These are phyloP conservation scores for Etia nguti DNA, from an alignment of 2,113 vertebrate genomes.

Conservation along the genomic window DNA sequence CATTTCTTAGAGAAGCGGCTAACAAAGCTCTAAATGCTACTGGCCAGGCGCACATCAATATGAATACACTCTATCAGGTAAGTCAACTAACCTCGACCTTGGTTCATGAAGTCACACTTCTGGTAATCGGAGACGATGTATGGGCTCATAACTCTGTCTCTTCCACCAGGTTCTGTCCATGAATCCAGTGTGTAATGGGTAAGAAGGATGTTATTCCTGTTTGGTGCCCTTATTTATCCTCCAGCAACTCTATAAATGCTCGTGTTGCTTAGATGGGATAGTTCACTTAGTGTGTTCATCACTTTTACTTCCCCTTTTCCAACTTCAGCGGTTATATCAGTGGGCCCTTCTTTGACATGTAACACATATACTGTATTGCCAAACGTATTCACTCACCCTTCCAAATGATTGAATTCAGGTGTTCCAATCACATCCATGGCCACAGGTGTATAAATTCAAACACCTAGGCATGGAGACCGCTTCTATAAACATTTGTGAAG, in stretches of 20 bases:
- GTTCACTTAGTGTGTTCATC: not conserved
- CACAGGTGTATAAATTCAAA: not conserved
- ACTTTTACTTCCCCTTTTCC: not conserved
- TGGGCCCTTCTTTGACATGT: not conserved
- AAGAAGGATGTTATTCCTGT: constrained; percentile 1
- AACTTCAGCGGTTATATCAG: not conserved
- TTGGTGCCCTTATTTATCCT: not conserved
- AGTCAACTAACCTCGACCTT: not conserved
- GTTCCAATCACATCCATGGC: not conserved
- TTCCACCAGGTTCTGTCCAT: constrained; percentile 64
- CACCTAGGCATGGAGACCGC: not conserved
- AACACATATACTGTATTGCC: not conserved
- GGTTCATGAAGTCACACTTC: not conserved
- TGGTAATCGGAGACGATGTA: not conserved
- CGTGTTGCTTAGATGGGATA: not conserved
- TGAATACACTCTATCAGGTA: constrained; percentile 82
- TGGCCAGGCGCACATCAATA: constrained; percentile 78
- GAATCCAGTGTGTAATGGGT: constrained; percentile 70
- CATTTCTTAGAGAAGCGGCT: constrained; percentile 76
- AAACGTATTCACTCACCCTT: not conserved
- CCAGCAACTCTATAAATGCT: not conserved
- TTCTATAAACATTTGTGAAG: not conserved
- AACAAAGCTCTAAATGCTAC: constrained; percentile 84
- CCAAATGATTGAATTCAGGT: not conserved
- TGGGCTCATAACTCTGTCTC: not conserved